Evolutionary conservation across 2,797 vertebrate genomes (phyloP), one percentile per base, ranked within the genome.

Genomic region (Lepidocolaptes lacrymiger): DNA sequence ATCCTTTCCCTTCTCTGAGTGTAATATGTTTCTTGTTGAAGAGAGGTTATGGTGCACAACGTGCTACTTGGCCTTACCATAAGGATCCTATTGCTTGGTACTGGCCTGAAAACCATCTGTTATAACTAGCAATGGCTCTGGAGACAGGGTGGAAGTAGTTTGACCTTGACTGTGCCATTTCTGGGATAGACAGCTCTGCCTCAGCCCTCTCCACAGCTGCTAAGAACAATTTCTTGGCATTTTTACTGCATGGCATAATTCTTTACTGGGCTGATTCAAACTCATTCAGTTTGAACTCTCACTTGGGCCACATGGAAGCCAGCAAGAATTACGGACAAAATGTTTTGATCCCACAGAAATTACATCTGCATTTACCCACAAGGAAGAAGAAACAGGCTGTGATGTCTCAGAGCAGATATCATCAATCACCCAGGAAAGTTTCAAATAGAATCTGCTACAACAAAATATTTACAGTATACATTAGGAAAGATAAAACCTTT

Each of bases 401-500:
- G 59, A 64, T 91, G 67, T 66, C 72, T 93, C 75, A 77, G 36
- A 15, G n/a, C 37, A 92, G 81, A 85, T 80, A 26, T 80, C 59
- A 55, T 85, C 41, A 49, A 67, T 88, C 64, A 64, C 44, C 30
- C 22, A 51, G 61, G 68, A 74, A 85, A 77, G 34, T 74, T 92
- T 93, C 51, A 77, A 83, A 85, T 49, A 49, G 64, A 36, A 75
- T 89, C 64, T 85, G 64, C 62, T 77, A 51, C 54, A 89, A 83
- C 41, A 54, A 93, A 89, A 72, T 93, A 91, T 83, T 89, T 93
- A 74, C 67, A 56, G 44, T 71, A 51, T 74, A 71, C 14, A 58
- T 71, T 72, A 81, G 43, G 49, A 85, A 92, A 91, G 61, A 83
- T 43, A 71, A 89, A 94, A 89, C n/a, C 37, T 89, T 59, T 91